Evolutionary conservation across 2,113 vertebrate genomes (phyloP), one percentile per base, ranked within the genome.

Genomic region (Coptodon rendalli): DNA sequence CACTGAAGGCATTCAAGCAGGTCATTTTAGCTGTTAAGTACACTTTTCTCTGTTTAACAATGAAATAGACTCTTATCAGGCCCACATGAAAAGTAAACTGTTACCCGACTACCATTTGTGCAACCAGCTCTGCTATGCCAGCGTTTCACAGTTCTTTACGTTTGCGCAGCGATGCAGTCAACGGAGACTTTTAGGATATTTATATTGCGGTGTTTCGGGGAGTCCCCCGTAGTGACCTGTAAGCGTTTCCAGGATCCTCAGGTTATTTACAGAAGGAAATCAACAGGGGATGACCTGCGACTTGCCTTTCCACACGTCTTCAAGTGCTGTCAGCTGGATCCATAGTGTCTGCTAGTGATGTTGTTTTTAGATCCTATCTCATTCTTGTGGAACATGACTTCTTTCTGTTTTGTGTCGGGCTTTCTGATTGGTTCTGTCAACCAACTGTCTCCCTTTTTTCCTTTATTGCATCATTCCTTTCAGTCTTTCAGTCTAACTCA

Each of bases 181-280:
- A 9, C n/a, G 36, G 57, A 78, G 53, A 66, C 43, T 0, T 12
- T 73, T 56, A 14, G 2, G 14, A 59, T 89, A 91, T 92, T 95
- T 92, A 88, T 84, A 84, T 1, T 85, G 71, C 7, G 9, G 8
- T 5, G 6, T 61, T 59, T 19, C 9, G 40, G 66, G 90, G 81
- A 92, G 34, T 90, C 84, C 88, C 80, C 48, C 9, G n/a, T 57
- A 56, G 6, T 71, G 54, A 43, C 17, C 57, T 3, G 71, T 82
- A 50, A 66, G 68, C 82, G 57, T 61, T 84, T 86, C 56, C 86
- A 52, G 84, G 63, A 84, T 88, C 24, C 17, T 88, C 38, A 22
- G 83, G 89, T 83, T 94, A 89, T 95, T 94, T 95, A 94, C 90
- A 73, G 40, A 68, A 84, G 43, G 85, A 61, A 63, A 86, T 95